These are phyloP conservation scores for Xestobium rufovillosum DNA, from an alignment of 2,888 invertebrate genomes.

Conservation along the genomic window DNA sequence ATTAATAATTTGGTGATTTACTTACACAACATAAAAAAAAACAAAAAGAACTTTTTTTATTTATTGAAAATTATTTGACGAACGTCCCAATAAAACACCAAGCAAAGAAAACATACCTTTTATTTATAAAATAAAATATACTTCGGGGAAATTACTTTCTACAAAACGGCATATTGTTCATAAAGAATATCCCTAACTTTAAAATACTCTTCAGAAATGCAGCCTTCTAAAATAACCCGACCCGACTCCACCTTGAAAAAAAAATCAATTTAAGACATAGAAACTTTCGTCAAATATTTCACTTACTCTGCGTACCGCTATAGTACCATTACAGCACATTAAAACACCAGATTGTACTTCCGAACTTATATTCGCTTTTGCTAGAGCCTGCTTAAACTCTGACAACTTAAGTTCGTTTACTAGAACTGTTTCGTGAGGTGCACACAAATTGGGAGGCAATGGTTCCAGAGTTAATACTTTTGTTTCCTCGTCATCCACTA, in stretches of 20 bases:
- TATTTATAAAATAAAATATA: neutral
- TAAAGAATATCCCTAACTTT: constrained; percentile 87
- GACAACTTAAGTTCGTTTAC: constrained; percentile 90
- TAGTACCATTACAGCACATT: constrained; percentile 86
- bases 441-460: constrained; percentile 46
- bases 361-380: constrained; percentile 66
- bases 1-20: too few species aligned
- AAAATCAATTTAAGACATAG: constrained; percentile 19
- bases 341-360: constrained; percentile 89
- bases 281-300: too few species aligned
- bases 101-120: too few species aligned
- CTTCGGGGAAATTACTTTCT: constrained; percentile 35
- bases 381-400: constrained; percentile 77
- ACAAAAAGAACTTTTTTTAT: too few species aligned
- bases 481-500: constrained; percentile 47
- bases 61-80: too few species aligned
- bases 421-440: constrained; percentile 76
- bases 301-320: constrained; percentile 77
- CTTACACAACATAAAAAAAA: too few species aligned
- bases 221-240: constrained; percentile 87
- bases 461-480: constrained; percentile 66
- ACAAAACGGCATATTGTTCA: constrained; percentile 94
- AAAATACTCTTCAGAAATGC: constrained; percentile 90
- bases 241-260: constrained; percentile 79
- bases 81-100: too few species aligned